phyloP scores from a whole-genome alignment of 1,140 invertebrate genomes.

The Thalassaphorura encarpata region DNA sequence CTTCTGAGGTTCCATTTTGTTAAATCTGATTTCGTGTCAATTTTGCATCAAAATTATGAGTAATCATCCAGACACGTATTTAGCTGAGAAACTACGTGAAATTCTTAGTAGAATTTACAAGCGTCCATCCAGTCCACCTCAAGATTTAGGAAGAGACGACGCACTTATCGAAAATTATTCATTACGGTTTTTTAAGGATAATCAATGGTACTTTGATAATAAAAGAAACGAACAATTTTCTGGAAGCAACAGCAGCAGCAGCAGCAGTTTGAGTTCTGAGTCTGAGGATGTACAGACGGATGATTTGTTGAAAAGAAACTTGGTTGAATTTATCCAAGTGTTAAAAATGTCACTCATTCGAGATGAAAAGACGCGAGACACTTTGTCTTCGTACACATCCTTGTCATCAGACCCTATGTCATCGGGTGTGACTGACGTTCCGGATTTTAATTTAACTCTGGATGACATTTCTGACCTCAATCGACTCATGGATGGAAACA shows the following conservation, averaged over 20 bases:
- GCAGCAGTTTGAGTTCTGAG: background rate
- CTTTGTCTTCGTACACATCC: background rate
- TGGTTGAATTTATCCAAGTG: slow-evolving; percentile 28
- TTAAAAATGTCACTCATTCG: slow-evolving; percentile 26
- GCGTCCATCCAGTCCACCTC: background rate
- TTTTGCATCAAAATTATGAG: too few relatives aligned
- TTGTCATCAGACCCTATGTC: background rate
- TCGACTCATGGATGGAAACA: slow-evolving; percentile 19
- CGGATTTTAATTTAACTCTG: slow-evolving; percentile 22
- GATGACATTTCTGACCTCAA: slow-evolving; percentile 27
- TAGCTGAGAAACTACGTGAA: slow-evolving; percentile 23
- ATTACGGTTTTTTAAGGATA: background rate
- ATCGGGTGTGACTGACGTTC: background rate
- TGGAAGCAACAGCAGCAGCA: too few relatives aligned
- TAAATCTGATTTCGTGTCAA: too few relatives aligned
- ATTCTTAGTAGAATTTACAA: slow-evolving; percentile 16
- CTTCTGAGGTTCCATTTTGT: too few relatives aligned
- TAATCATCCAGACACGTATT: too few relatives aligned
- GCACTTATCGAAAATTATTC: background rate
- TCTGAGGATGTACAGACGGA: background rate
- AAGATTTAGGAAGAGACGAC: background rate
- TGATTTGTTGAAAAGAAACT: slow-evolving; percentile 11
- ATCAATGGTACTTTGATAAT: background rate
- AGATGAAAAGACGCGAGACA: background rate
- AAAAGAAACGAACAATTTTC: background rate